A percentile compares a stretch with the other conserved stretches of the same genome.
Conservation (phyloP, 1,140 invertebrate genomes). For the Meloidogyne floridensis region DNA sequence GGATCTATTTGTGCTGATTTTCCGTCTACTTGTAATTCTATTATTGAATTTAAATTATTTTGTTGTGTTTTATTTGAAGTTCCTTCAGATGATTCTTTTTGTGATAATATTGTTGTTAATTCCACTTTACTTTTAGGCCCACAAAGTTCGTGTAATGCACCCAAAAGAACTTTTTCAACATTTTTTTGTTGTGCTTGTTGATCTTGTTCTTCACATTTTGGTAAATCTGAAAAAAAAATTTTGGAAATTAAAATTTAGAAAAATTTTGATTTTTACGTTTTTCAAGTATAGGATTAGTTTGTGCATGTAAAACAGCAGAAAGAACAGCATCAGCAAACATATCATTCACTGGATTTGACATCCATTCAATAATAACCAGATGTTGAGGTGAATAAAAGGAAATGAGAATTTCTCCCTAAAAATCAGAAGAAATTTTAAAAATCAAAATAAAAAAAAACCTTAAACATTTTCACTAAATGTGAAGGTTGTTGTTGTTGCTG, state of each 20-base stretch:
- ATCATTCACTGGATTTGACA: constrained; percentile 88
- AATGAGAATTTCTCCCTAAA: constrained; percentile 42
- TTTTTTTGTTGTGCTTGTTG: constrained; percentile 1
- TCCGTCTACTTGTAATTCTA: constrained; percentile 37
- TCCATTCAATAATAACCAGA: constrained; percentile 74
- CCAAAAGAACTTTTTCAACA: constrained; percentile 13
- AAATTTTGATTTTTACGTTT: constrained; percentile 43
- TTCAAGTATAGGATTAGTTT: constrained; percentile 58
- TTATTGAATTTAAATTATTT: not conserved
- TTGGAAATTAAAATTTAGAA: not conserved
- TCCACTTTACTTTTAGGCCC: constrained; percentile 29
- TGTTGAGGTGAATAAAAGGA: constrained; percentile 24
- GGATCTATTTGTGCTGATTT: constrained; percentile 41
- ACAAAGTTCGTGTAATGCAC: constrained; percentile 24
- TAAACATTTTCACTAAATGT: constrained; percentile 70
- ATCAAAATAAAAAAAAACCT: constrained; percentile 77
- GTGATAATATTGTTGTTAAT: constrained; percentile 12
- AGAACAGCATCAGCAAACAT: constrained; percentile 89
- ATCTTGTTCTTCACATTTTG: constrained; percentile 20
- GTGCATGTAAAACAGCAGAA: constrained; percentile 70
- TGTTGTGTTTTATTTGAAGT: not conserved
- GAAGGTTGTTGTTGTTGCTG: constrained; percentile 31
- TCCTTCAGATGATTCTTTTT: not conserved
- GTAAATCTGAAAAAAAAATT: constrained; percentile 47
- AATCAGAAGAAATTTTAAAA: constrained; percentile 31